Percentiles rank a stretch among this genome's conserved stretches.
These are phyloP conservation scores for Anthophora plumipes DNA, from an alignment of 2,888 invertebrate species.

Conservation along the genomic window DNA sequence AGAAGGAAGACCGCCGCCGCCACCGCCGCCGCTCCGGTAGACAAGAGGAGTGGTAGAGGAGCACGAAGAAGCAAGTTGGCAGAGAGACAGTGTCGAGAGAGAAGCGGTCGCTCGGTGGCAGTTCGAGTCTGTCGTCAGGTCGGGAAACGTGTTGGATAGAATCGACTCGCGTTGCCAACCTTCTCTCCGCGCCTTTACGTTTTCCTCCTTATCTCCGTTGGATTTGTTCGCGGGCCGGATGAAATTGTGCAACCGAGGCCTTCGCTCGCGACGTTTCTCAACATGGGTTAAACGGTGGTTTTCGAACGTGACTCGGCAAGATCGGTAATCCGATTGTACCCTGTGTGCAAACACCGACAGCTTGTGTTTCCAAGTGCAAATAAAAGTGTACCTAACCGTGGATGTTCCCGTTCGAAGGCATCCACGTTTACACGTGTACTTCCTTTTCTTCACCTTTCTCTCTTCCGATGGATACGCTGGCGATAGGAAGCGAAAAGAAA, in stretches of 20 bases:
- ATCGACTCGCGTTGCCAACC: constrained; percentile 28
- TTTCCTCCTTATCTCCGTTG: background rate
- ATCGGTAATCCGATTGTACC: constrained; percentile 20
- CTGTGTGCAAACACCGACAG: constrained; percentile 9
- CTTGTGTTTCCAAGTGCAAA: constrained; percentile 27
- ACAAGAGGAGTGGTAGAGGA: constrained; percentile 51
- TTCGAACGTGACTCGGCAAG: background rate
- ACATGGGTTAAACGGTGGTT: constrained; percentile 64
- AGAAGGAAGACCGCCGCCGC: constrained; percentile 22
- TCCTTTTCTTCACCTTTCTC: background rate
- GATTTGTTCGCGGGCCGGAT: background rate
- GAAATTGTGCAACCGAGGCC: constrained; percentile 31
- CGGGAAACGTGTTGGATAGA: constrained; percentile 54
- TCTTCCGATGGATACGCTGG: background rate
- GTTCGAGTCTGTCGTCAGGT: constrained; percentile 68
- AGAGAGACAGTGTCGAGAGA: constrained; percentile 56
- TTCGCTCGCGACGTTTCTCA: background rate
- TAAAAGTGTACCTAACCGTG: background rate
- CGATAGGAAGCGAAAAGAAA: background rate
- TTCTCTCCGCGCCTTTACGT: constrained; percentile 12
- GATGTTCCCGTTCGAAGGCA: background rate
- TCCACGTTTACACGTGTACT: background rate
- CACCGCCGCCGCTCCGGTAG: background rate
- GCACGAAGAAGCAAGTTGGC: constrained; percentile 60
- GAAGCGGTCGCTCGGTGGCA: constrained; percentile 54